Conservation (phyloP, 2,113 vertebrate species). For the Ctenodactylus gundi region DNA sequence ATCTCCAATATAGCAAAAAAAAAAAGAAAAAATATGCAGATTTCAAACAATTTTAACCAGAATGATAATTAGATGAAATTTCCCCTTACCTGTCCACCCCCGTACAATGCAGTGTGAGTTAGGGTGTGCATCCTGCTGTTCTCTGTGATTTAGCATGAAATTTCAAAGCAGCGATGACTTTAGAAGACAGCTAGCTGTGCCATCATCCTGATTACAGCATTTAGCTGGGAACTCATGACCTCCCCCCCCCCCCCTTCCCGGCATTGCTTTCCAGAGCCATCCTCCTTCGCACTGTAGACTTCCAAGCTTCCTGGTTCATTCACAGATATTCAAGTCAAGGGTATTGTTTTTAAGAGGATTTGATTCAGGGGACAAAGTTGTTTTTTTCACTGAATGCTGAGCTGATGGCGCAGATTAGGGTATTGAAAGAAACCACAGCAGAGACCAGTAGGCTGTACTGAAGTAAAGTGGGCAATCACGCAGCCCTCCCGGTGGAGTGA, state of each 20-base stretch:
- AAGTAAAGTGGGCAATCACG: background rate
- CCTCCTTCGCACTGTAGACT: background rate
- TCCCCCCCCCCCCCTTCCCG: no score
- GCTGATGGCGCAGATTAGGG: conserved; percentile 19
- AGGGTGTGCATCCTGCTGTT: background rate
- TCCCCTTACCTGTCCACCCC: background rate
- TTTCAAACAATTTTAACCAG: background rate
- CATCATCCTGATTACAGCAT: background rate
- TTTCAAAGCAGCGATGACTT: background rate
- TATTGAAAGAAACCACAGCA: conserved; percentile 5
- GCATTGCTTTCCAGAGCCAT: background rate
- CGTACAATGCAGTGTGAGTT: background rate
- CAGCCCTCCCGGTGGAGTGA: background rate
- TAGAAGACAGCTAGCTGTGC: background rate
- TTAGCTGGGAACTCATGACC: no score
- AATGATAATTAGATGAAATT: background rate
- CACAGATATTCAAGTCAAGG: conserved; percentile 41
- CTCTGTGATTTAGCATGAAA: conserved; percentile 8
- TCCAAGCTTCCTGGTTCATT: conserved; percentile 7
- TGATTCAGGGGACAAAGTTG: conserved; percentile 10
- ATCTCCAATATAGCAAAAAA: background rate
- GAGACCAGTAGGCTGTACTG: background rate
- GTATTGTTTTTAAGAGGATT: background rate
- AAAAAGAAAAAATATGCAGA: no score
- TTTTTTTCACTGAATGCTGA: conserved; percentile 5